A percentile compares a stretch with the other conserved stretches of the same genome.
These are phyloP conservation scores for Rugalucina vietnamica DNA, from an alignment of 2,888 invertebrate species.

Conservation along the genomic window DNA sequence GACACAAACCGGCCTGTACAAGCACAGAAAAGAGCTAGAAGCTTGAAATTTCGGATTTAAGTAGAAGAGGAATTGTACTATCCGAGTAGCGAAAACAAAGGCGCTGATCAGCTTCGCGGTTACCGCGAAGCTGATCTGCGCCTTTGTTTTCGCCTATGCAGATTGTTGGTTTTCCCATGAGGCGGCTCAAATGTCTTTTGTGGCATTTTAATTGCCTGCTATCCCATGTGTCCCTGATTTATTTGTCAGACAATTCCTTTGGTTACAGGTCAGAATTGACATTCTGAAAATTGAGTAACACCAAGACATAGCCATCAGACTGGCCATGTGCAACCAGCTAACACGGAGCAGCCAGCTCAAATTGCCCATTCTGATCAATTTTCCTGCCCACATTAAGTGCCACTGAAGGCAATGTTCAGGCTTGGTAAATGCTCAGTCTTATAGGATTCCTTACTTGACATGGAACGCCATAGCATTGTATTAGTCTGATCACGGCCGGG, in stretches of 20 bases:
- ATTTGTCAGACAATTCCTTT: not conserved
- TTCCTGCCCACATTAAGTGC: not conserved
- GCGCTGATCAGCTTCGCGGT: too few species aligned
- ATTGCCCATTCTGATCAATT: not conserved
- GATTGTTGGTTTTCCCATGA: too few species aligned
- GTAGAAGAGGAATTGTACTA: too few species aligned
- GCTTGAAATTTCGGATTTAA: too few species aligned
- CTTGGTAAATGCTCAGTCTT: not conserved
- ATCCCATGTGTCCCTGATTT: not conserved
- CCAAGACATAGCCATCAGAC: too few species aligned
- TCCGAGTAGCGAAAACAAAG: too few species aligned
- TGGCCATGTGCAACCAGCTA: not conserved
- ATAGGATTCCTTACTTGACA: not conserved
- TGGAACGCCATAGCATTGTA: not conserved
- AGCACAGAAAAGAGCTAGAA: too few species aligned
- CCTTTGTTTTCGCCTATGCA: too few species aligned
- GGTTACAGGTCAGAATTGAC: not conserved
- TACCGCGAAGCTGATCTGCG: too few species aligned
- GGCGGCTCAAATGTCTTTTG: too few species aligned
- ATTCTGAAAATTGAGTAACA: too few species aligned
- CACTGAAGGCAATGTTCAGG: not conserved
- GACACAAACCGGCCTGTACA: too few species aligned
- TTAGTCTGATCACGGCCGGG: not conserved
- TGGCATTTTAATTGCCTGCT: not conserved
- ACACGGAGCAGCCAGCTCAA: not conserved